phyloP scores from a whole-genome alignment of 1,140 invertebrate genomes.

The Drosophila tropicalis region DNA sequence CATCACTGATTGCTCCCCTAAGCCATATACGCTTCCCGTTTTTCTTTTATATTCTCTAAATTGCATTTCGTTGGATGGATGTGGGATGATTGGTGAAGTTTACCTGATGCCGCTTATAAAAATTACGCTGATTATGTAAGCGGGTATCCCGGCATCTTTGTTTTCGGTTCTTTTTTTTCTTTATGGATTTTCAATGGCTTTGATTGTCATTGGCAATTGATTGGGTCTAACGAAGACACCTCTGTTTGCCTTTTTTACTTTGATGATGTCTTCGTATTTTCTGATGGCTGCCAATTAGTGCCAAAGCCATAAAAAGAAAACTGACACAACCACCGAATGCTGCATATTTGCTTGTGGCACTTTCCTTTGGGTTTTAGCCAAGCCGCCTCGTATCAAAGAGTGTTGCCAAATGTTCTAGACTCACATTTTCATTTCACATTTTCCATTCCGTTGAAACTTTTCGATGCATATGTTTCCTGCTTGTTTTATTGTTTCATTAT shows the following conservation, averaged over 20 bases:
- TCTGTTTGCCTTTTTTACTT: slow-evolving; percentile 55
- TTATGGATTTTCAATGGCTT: slow-evolving; percentile 67
- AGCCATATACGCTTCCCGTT: slow-evolving; percentile 63
- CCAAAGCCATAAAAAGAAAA: slow-evolving; percentile 2
- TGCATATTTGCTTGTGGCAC: slow-evolving; percentile 33
- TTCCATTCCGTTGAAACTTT: slow-evolving; percentile 28
- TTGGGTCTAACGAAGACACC: slow-evolving; percentile 46
- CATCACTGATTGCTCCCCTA: slow-evolving; percentile 71
- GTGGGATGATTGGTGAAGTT: slow-evolving; percentile 38
- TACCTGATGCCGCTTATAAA: slow-evolving; percentile 48
- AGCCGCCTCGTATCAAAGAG: slow-evolving; percentile 32
- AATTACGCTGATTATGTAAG: slow-evolving; percentile 66
- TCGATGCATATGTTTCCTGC: slow-evolving; percentile 39
- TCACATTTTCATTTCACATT: slow-evolving; percentile 47
- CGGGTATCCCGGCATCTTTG: slow-evolving; percentile 11
- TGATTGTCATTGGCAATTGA: slow-evolving; percentile 58
- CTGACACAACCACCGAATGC: background rate
- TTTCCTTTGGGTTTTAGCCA: slow-evolving; percentile 66
- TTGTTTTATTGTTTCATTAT: slow-evolving; percentile 29
- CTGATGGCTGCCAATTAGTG: slow-evolving; percentile 45
- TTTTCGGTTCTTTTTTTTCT: slow-evolving; percentile 26
- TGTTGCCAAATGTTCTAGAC: slow-evolving; percentile 27
- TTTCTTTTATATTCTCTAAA: slow-evolving; percentile 56
- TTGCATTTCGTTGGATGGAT: slow-evolving; percentile 55
- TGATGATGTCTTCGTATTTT: slow-evolving; percentile 27